phyloP scores from a whole-genome alignment of 2,797 vertebrate genomes.

The Florisuga fusca region DNA sequence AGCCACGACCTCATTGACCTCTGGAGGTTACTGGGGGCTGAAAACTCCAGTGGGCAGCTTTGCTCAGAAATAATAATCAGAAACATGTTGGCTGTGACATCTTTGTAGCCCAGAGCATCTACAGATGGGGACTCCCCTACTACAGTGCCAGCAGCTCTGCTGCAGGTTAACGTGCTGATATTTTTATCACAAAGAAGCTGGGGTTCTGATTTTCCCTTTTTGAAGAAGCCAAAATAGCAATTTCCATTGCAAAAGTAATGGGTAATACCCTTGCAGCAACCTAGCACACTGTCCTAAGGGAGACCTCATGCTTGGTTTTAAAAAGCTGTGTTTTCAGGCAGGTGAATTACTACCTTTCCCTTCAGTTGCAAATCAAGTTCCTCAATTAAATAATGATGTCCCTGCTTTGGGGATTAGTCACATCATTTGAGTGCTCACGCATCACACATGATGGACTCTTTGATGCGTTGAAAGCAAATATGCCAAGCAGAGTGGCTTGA shows the following conservation, averaged over 20 bases:
- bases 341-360: background rate
- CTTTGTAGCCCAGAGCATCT: background rate
- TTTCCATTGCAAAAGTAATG: background rate
- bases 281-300: accelerated
- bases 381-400: background rate
- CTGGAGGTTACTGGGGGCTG: background rate
- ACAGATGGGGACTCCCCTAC: background rate
- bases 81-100: background rate
- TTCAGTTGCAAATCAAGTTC: background rate
- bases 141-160: background rate
- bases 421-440: background rate
- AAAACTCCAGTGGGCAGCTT: background rate
- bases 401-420: background rate
- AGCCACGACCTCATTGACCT: background rate
- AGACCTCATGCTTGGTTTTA: background rate
- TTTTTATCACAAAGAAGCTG: background rate
- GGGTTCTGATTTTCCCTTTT: background rate
- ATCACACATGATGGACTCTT: background rate
- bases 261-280: background rate
- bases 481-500: background rate
- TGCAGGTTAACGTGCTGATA: background rate
- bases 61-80: background rate
- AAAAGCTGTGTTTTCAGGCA: background rate
- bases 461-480: background rate
- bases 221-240: background rate